Conservation (phyloP, 2,113 vertebrate species). For the Antechinus flavipes region DNA sequence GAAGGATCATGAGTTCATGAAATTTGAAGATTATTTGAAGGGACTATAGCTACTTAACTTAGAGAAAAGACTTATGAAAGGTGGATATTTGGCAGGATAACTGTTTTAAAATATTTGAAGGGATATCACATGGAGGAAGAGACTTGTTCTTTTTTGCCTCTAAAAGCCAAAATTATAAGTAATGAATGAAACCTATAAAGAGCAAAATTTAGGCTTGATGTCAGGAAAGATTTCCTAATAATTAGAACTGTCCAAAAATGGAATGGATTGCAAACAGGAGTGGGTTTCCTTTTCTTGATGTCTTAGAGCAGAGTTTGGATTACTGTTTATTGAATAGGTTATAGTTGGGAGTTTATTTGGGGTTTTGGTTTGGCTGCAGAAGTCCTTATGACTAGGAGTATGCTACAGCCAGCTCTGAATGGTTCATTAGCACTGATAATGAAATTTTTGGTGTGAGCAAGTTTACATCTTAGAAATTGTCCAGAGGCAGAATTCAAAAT, state of each 20-base stretch:
- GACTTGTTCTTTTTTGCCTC: no score
- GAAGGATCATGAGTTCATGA: no score
- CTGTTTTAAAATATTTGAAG: no score
- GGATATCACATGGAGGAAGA: no score
- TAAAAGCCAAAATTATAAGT: background rate
- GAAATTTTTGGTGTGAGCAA: background rate
- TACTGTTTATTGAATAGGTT: background rate
- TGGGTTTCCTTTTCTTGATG: background rate
- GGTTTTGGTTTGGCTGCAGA: background rate
- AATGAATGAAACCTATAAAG: background rate
- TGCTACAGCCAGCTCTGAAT: background rate
- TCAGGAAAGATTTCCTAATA: background rate
- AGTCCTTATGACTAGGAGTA: background rate
- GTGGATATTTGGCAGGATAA: no score
- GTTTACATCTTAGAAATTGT: background rate
- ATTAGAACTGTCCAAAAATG: background rate
- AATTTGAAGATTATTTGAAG: no score
- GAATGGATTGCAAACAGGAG: background rate
- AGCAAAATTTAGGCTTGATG: background rate
- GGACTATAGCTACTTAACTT: no score
- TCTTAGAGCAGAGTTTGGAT: background rate
- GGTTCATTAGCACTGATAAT: background rate
- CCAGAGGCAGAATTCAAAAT: background rate
- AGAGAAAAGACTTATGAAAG: no score
- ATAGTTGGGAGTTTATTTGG: background rate